Conservation (phyloP, 1,140 invertebrate genomes). For the Bombus waltoni region DNA sequence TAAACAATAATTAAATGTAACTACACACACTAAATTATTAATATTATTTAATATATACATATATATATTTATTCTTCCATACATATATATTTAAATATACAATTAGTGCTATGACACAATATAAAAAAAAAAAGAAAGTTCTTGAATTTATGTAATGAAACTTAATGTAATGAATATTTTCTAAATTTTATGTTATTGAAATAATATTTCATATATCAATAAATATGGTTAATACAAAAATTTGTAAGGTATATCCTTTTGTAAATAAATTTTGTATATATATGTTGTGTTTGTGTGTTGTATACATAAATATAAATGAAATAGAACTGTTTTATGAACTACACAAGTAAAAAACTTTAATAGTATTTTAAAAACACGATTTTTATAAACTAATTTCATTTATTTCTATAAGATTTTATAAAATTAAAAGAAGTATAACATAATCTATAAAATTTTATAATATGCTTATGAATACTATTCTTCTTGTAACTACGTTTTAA, state of each 20-base stretch:
- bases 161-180: neutral
- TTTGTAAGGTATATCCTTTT: neutral
- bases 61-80: neutral
- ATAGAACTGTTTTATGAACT: neutral
- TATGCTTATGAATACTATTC: neutral
- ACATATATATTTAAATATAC: neutral
- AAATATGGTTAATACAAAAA: neutral
- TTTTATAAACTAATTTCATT: neutral
- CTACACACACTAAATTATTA: neutral
- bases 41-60: constrained; percentile 5
- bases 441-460: neutral
- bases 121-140: neutral
- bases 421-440: neutral
- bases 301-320: constrained; percentile 4
- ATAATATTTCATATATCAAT: neutral
- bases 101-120: neutral
- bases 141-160: neutral
- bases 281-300: neutral
- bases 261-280: constrained; percentile 25
- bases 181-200: neutral
- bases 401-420: constrained; percentile 8
- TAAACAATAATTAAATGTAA: neutral
- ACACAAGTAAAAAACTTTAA: neutral
- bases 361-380: neutral
- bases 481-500: neutral